These are phyloP conservation scores for Nothocercus nigrocapillus DNA, from an alignment of 2,113 vertebrate genomes.

Conservation along the genomic window DNA sequence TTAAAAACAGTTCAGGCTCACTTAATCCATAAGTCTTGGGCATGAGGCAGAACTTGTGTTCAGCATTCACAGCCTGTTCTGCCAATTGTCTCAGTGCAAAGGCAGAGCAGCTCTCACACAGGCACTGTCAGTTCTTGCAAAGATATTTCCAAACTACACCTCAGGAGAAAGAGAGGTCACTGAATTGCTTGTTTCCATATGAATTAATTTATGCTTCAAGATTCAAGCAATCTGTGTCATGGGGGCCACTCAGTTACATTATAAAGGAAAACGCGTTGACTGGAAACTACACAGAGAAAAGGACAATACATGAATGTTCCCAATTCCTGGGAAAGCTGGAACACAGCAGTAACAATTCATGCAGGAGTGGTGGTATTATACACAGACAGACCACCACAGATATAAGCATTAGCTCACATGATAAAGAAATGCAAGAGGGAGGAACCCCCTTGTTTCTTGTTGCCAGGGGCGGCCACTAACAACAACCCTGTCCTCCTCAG, in stretches of 20 bases:
- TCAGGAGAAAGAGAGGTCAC: not conserved
- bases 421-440: not conserved
- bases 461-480: not conserved
- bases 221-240: not conserved
- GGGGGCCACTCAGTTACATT: rapidly evolving
- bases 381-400: not conserved
- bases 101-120: not conserved
- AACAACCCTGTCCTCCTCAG: not conserved
- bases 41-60: not conserved
- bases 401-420: not conserved
- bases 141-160: not conserved
- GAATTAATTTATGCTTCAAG: not conserved
- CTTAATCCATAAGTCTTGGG: not conserved
- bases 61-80: not conserved
- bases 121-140: not conserved
- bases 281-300: not conserved
- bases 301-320: not conserved
- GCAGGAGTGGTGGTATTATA: not conserved
- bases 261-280: not conserved
- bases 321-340: not conserved
- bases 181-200: not conserved
- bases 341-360: not conserved
- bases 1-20: slow-evolving; percentile 12
- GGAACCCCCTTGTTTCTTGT: not conserved
- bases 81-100: not conserved